Percentiles rank a stretch among this genome's conserved stretches.
Conservation (phyloP, 2,797 vertebrate genomes). For the Pelochelys cantorii region DNA sequence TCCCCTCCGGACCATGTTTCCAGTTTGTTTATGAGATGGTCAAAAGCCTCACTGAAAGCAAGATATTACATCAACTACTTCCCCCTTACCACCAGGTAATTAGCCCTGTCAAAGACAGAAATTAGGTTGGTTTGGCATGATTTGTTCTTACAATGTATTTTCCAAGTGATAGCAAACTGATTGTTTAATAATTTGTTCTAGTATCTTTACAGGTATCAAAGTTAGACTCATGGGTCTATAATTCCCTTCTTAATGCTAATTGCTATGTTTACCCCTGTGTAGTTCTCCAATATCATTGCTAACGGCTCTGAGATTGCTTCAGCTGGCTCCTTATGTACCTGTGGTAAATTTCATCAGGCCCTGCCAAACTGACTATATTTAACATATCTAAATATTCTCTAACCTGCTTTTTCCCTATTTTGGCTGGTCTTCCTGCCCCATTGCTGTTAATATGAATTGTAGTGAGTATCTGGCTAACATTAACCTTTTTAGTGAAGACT, state of each 20-base stretch:
- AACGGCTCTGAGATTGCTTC: not conserved
- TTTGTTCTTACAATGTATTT: too few species aligned
- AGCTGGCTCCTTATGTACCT: not conserved
- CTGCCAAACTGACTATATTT: not conserved
- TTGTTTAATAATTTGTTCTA: not conserved
- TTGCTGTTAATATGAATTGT: not conserved
- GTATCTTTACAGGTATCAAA: too few species aligned
- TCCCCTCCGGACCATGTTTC: too few species aligned
- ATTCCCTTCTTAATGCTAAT: too few species aligned
- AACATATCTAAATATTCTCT: not conserved
- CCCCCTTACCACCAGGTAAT: too few species aligned
- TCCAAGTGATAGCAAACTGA: not conserved
- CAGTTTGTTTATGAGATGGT: too few species aligned
- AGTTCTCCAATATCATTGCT: not conserved
- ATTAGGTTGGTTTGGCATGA: too few species aligned
- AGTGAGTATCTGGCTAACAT: not conserved
- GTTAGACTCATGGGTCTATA: too few species aligned
- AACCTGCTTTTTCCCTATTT: not conserved
- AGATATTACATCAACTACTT: too few species aligned
- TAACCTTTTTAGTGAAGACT: not conserved
- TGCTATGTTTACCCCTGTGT: too few species aligned
- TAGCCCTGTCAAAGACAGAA: too few species aligned
- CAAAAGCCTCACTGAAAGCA: too few species aligned
- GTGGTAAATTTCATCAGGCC: not conserved
- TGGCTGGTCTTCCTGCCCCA: not conserved